Base-by-base conservation (phyloP, 2,113 vertebrate genomes). In the Lophochroa leadbeateri region DNA sequence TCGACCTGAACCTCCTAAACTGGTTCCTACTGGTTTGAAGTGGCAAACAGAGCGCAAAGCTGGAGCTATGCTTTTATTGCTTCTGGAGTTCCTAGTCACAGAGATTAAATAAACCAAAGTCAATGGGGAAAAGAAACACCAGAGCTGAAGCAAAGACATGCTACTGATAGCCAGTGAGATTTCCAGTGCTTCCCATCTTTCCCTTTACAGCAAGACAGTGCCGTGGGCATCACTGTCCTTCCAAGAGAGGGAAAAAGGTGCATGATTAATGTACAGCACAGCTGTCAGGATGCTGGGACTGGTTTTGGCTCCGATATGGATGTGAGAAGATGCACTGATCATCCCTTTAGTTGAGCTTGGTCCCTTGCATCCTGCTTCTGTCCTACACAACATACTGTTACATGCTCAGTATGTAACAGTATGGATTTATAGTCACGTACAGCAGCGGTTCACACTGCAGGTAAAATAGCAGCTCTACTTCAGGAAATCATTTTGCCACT, bases 371-470 rank as follows among this genome's bases (percentile, higher is more conserved):
- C 41, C 68, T 55, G 35, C 74, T 46, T 33, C 65, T 47, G 63
- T 4, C 80, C 85, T 27, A 19, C 50, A 50, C 44, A 68, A 74
- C 24, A 17, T 35, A 4, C 33, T 19, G 55, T 4, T 15, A 41
- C 8, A 4, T 3, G 3, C 27, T 50, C 57, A 6, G 46, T 52
- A 2, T 0, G 0, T 2, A 58, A 75, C 14, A 7, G 20, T 4
- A 57, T 9, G 15, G 28, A 60, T 6, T 72, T 57, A 39, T 28
- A 37, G 11, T 37, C 85, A 21, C 25, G 17, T 1, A 20, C 2
- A 52, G 61, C 65, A 65, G 31, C 1, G 39, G 63, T 7, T 85
- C 94, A 52, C 17, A 5, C 0, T 21, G 53, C 78, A 57, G 78
- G 75, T 91, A 52, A 69, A 87, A 55, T 0, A 82, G 77, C 2